Base-by-base conservation (phyloP, 2,797 vertebrate species). In the Tokudaia tokunoshimensis region DNA sequence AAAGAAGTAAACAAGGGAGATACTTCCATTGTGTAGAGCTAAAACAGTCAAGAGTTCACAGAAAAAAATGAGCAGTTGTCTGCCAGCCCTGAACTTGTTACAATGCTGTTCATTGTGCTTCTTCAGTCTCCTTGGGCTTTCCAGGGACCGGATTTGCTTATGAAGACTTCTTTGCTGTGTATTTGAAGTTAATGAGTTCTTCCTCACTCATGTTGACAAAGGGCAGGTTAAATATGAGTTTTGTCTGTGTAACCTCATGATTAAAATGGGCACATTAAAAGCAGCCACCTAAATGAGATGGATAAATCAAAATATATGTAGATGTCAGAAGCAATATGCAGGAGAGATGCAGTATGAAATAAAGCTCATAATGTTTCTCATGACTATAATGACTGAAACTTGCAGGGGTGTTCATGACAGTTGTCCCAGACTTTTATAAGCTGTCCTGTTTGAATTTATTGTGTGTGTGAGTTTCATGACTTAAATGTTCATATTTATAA, bases 281-380 rank as follows among this genome's bases (percentile, higher is more conserved):
- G 24, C 57, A 94, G 24, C 22, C 63, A 81, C 8, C 14, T 91
- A 74, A 78, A 44, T 84, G 31, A 96, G 11, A 75, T 79, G 1
- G 72, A 90, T 81, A 85, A 75, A 93, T 75, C 26, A 81, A 96
- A 93, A 70, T 94, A 20, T 44, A 85, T 12, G 15, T 15, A 94
- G 41, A 31, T 41, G 6, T 92, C 20, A 87, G 50, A 74, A 89
- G 55, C 37, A 87, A 70, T 19, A 84, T 86, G 67, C 8, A 84
- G 3, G 17, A 1, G 52, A 24, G 29, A 92, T 89, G 9, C 34
- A 65, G 0, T 91, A 78, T 85, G 57, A 89, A 89, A 76, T 93
- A 81, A 50, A 13, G 93, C 14, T 41, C 81, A 11, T 52, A 20
- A 2, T 22, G 44, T 78, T 94, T 94, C 41, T 72, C 24, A 86